Percentiles rank a stretch among this genome's conserved stretches.
These are phyloP conservation scores for Crambe crambe DNA, from an alignment of 37 sponge, comb jelly and placozoan species.

Conservation along the genomic window DNA sequence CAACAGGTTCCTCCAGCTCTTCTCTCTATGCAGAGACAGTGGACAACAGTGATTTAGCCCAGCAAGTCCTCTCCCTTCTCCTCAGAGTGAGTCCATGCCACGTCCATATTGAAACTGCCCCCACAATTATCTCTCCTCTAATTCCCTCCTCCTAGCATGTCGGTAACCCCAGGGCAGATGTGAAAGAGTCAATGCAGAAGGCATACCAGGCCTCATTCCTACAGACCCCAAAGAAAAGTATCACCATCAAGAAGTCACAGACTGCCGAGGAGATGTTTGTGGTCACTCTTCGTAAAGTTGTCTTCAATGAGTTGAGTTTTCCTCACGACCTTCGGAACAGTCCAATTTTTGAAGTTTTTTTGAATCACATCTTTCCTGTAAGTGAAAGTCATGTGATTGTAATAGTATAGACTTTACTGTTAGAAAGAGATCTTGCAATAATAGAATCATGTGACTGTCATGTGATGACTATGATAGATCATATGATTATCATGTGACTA, in stretches of 20 bases:
- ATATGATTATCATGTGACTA: slow-evolving; percentile 5
- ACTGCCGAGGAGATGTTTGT: not conserved
- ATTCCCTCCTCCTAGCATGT: slow-evolving; percentile 13
- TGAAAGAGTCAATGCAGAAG: slow-evolving; percentile 11
- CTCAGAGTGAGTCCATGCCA: not conserved
- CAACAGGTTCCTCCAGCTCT: not conserved
- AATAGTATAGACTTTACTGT: too few species aligned
- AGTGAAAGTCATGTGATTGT: too few species aligned
- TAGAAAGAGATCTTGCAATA: too few species aligned
- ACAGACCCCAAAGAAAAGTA: not conserved
- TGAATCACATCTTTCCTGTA: slow-evolving; percentile 33
- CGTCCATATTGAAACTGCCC: not conserved
- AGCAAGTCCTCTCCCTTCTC: slow-evolving; percentile 6
- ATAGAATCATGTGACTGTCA: slow-evolving; percentile 2
- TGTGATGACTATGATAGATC: too few species aligned
- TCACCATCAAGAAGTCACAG: not conserved
- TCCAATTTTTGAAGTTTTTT: slow-evolving; percentile 21
- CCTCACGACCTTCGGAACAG: slow-evolving; percentile 12
- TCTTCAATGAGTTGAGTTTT: slow-evolving; percentile 4
- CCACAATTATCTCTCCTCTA: too few species aligned
- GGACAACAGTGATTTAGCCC: not conserved
- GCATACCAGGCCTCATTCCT: not conserved
- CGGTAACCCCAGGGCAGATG: not conserved
- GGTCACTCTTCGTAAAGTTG: not conserved
- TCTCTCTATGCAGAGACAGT: not conserved